Evolutionary conservation across 1,140 invertebrate genomes (phyloP).

Genomic region (Colletes latitarsis): DNA sequence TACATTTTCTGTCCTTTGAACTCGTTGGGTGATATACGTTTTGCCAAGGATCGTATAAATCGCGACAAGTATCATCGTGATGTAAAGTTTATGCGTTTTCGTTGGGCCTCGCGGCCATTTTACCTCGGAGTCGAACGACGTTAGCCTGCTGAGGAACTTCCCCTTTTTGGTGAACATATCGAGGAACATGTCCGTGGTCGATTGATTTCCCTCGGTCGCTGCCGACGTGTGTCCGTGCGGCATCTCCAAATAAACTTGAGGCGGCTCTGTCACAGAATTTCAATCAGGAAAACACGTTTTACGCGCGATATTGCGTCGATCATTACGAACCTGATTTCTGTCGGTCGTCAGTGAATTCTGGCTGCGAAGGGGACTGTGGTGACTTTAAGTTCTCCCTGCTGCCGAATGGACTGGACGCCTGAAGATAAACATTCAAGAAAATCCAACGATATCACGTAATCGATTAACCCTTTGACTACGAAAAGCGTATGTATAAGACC

Average conservation of each 20-base stretch:
- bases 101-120: constrained; percentile 64
- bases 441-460: no score
- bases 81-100: no score
- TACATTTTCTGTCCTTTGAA: no score
- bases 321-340: constrained; percentile 69
- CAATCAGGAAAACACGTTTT: background rate
- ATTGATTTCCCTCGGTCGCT: constrained; percentile 84
- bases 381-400: constrained; percentile 89
- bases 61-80: no score
- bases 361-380: constrained; percentile 83
- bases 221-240: constrained; percentile 70
- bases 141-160: constrained; percentile 91
- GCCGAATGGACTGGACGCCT: constrained; percentile 88
- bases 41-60: no score
- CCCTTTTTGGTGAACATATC: constrained; percentile 94
- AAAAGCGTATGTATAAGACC: no score
- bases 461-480: background rate
- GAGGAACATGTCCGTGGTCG: constrained; percentile 92
- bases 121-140: constrained; percentile 94
- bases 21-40: no score
- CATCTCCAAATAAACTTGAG: constrained; percentile 80
- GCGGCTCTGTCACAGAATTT: constrained; percentile 70
- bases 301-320: no score
- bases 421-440: no score
- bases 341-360: constrained; percentile 78